Evolutionary conservation across 2,797 vertebrate genomes (phyloP), one percentile per base, ranked within the genome.

Genomic region (Pachyuromys duprasi): DNA sequence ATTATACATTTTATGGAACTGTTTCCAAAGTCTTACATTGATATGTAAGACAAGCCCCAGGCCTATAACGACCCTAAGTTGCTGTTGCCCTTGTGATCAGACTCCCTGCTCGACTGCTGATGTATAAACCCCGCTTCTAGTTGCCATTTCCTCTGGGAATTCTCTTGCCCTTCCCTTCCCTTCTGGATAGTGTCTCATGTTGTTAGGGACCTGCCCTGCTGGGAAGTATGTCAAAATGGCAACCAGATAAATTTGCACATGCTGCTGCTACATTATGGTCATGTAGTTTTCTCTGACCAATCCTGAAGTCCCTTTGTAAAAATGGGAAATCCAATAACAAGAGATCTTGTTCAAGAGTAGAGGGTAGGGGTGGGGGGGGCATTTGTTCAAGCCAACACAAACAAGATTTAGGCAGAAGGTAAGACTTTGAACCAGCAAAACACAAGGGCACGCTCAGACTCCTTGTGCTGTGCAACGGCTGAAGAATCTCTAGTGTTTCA

Each of bases 401-500:
- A n/a, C n/a, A 79, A 42, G 75, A 13, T 70, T 26, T 15, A 69
- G 31, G 22, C 65, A n/a, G 42, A 42, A 1, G 4, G 55, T 81
- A 36, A 22, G 82, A 86, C 17, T 12, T 70, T 92, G 76, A 78
- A 81, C 12, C 62, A 57, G 45, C 93, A 67, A 82, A 84, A 70
- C 39, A 84, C 63, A 79, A 14, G 36, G n/a, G 3, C 8, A 74
- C 26, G 14, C 63, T 80, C 45, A 12, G 4, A 69, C 20, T 83
- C 15, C 45, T 17, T 70, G 6, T 81, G 75, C 72, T 82, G 33
- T 53, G n/a, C 26, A n/a, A 82, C 2, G 8, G 2, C 22, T 60
- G 18, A 78, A 91, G 70, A 91, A 87, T 60, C 7, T 90, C 28
- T 82, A 33, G 69, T 62, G 90, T 72, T 65, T 36, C 3, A 95